Percentiles rank a stretch among this genome's conserved stretches.
Evolutionary conservation across 2,888 invertebrate species (phyloP).

Genomic region (Philaethria dido): DNA sequence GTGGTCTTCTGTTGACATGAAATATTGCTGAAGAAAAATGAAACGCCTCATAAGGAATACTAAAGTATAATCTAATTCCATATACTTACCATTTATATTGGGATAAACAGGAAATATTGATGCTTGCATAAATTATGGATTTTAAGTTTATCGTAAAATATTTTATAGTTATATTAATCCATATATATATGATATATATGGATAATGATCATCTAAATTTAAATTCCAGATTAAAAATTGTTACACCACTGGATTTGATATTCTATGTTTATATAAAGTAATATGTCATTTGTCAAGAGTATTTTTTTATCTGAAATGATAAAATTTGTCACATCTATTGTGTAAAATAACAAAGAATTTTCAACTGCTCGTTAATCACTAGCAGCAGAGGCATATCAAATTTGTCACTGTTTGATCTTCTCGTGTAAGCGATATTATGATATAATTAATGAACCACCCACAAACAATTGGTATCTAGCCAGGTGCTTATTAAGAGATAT

Average conservation of each 20-base stretch:
- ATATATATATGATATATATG: too few species aligned
- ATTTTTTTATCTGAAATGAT: background rate
- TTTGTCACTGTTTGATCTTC: constrained; percentile 24
- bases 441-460: constrained; percentile 23
- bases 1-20: constrained; percentile 1
- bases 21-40: constrained; percentile 17
- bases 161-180: too few species aligned
- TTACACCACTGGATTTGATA: too few species aligned
- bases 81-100: too few species aligned
- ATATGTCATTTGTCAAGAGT: too few species aligned
- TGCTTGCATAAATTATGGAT: too few species aligned
- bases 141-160: background rate
- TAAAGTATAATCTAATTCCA: background rate
- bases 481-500: background rate
- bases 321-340: constrained; percentile 15
- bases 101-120: too few species aligned
- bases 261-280: too few species aligned
- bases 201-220: too few species aligned
- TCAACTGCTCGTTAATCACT: constrained; percentile 24
- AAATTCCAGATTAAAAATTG: too few species aligned
- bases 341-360: constrained; percentile 10
- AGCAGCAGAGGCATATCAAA: constrained; percentile 4
- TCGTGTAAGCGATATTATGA: constrained; percentile 14
- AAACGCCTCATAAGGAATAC: background rate
- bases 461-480: constrained; percentile 8